These are phyloP conservation scores for Chionomys nivalis DNA, from an alignment of 2,113 vertebrate species.

Conservation along the genomic window DNA sequence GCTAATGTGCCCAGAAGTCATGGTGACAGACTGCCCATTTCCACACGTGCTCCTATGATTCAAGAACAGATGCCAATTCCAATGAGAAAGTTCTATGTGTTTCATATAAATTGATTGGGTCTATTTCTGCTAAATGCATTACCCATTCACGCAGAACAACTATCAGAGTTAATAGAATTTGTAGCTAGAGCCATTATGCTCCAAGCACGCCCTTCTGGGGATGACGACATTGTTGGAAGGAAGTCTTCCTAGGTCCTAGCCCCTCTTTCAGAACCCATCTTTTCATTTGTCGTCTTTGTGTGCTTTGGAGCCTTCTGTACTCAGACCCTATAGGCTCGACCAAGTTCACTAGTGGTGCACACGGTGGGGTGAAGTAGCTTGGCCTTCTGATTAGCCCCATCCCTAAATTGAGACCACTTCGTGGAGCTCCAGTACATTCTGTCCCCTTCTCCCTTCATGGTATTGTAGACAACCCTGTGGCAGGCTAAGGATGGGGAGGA, in stretches of 20 bases:
- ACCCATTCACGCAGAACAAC: conserved; percentile 70
- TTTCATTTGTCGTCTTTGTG: neutral
- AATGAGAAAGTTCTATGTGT: conserved; percentile 79
- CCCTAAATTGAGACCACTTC: neutral
- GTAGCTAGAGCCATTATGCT: conserved; percentile 59
- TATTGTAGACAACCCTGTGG: neutral
- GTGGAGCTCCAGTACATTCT: neutral
- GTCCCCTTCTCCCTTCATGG: neutral
- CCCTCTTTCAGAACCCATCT: neutral
- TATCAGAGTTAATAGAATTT: conserved; percentile 75
- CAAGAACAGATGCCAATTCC: conserved; percentile 77
- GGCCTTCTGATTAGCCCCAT: neutral
- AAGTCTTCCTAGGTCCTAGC: neutral
- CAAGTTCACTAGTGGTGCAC: neutral
- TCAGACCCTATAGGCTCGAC: neutral
- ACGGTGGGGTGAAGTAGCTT: neutral
- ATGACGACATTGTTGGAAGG: conserved; percentile 45
- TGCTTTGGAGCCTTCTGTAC: neutral
- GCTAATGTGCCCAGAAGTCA: conserved; percentile 64
- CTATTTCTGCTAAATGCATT: conserved; percentile 81
- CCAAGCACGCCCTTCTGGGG: conserved; percentile 28
- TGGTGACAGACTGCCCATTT: conserved; percentile 70
- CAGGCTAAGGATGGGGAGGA: neutral
- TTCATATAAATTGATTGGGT: conserved; percentile 76
- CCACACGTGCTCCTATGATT: conserved; percentile 52